Evolutionary conservation across 2,113 vertebrate species (phyloP).

Genomic region (Centrocercus urophasianus): DNA sequence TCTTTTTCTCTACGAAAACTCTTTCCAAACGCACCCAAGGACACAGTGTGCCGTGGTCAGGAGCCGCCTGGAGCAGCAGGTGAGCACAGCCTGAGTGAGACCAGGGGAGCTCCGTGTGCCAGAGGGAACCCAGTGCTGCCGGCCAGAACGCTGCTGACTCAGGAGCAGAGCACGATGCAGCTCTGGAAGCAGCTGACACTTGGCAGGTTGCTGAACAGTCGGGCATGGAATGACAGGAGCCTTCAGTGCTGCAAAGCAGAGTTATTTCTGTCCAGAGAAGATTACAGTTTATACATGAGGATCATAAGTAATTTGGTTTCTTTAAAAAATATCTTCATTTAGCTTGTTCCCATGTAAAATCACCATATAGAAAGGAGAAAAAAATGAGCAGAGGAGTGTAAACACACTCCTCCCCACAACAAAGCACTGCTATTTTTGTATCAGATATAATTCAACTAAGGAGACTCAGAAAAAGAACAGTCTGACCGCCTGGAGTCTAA

Average conservation of each 20-base stretch:
- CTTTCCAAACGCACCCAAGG: neutral
- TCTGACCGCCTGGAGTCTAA: neutral
- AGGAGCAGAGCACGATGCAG: accelerated
- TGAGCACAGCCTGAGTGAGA: accelerated
- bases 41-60: accelerated
- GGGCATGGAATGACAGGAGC: neutral
- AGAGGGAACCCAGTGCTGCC: neutral
- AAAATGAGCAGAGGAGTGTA: neutral
- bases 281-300: neutral
- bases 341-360: neutral
- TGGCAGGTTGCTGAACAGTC: neutral
- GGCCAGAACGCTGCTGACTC: neutral
- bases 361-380: neutral
- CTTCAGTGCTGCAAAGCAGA: neutral
- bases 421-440: neutral
- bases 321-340: neutral
- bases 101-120: neutral
- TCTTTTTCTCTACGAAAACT: neutral
- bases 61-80: neutral
- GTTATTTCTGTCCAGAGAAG: neutral
- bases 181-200: neutral
- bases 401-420: neutral
- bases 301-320: neutral
- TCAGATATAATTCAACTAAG: neutral
- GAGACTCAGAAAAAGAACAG: neutral